Percentiles rank a stretch among this genome's conserved stretches.
phyloP scores from a whole-genome alignment of 2,888 invertebrate genomes.

The Philereme vetulata region DNA sequence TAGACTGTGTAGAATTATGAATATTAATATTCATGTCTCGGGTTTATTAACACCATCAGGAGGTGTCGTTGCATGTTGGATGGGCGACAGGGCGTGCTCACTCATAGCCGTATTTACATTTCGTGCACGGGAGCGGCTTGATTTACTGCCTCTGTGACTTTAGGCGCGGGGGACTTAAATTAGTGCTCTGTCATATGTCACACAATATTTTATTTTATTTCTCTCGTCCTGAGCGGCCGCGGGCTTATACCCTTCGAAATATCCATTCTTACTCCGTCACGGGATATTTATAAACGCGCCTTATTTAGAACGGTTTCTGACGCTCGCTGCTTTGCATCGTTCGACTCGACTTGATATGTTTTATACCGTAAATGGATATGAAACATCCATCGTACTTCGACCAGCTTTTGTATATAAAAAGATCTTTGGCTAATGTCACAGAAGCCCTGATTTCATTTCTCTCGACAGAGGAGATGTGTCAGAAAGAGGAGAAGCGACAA shows the following conservation, averaged over 20 bases:
- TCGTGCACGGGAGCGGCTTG: slow-evolving; percentile 73
- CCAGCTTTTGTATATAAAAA: slow-evolving; percentile 33
- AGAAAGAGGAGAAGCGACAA: slow-evolving; percentile 65
- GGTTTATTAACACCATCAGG: slow-evolving; percentile 61
- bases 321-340: slow-evolving; percentile 42
- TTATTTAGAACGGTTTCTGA: slow-evolving; percentile 66
- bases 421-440: slow-evolving; percentile 38
- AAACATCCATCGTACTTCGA: slow-evolving; percentile 34
- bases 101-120: slow-evolving; percentile 70
- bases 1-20: slow-evolving; percentile 49
- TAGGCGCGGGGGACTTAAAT: slow-evolving; percentile 72
- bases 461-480: slow-evolving; percentile 54
- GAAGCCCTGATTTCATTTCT: slow-evolving; percentile 47
- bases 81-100: slow-evolving; percentile 54
- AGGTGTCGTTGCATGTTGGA: slow-evolving; percentile 63
- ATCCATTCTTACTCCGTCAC: slow-evolving; percentile 67
- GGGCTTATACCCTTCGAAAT: slow-evolving; percentile 66
- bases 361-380: slow-evolving; percentile 40
- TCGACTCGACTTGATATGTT: slow-evolving; percentile 40
- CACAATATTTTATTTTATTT: slow-evolving; percentile 73
- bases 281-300: slow-evolving; percentile 73
- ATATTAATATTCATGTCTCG: slow-evolving; percentile 67
- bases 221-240: slow-evolving; percentile 52
- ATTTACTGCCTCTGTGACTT: slow-evolving; percentile 69
- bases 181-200: slow-evolving; percentile 76